These are phyloP conservation scores for Montipora capricornis DNA, from an alignment of 64 coral and sea anemone genomes.

Conservation along the genomic window DNA sequence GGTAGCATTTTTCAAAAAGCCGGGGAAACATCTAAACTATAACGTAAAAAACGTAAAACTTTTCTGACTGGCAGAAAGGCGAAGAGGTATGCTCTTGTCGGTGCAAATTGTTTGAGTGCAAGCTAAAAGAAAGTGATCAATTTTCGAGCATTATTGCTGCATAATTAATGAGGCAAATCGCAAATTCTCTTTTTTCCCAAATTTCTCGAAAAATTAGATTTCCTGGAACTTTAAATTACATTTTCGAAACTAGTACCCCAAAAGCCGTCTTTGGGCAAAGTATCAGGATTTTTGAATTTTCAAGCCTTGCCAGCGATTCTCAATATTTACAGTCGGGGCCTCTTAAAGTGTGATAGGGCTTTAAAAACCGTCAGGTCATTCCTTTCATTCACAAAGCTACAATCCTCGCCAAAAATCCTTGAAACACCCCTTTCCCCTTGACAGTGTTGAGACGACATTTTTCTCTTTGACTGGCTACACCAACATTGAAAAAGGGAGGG, in stretches of 20 bases:
- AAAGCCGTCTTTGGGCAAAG: background rate
- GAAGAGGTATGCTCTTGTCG: background rate
- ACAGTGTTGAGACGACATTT: too few relatives aligned
- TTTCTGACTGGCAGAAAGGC: background rate
- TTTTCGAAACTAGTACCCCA: background rate
- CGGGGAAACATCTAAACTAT: background rate
- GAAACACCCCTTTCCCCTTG: too few relatives aligned
- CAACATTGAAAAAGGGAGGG: too few relatives aligned
- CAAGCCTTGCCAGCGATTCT: background rate
- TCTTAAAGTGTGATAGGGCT: too few relatives aligned
- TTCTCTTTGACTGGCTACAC: too few relatives aligned
- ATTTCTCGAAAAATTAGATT: background rate
- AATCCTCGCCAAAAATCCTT: too few relatives aligned
- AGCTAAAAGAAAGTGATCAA: background rate
- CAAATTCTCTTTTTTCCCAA: background rate
- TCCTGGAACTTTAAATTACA: background rate
- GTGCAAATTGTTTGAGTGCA: conserved; percentile 14
- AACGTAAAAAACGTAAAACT: background rate
- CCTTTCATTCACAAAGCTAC: too few relatives aligned
- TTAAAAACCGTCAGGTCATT: too few relatives aligned
- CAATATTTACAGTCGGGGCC: background rate
- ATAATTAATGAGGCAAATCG: conserved; percentile 8
- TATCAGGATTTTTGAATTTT: background rate
- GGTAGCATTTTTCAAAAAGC: background rate
- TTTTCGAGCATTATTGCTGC: background rate